These are phyloP conservation scores for Heliconius charithonia DNA, from an alignment of 2,888 invertebrate species.

Conservation along the genomic window DNA sequence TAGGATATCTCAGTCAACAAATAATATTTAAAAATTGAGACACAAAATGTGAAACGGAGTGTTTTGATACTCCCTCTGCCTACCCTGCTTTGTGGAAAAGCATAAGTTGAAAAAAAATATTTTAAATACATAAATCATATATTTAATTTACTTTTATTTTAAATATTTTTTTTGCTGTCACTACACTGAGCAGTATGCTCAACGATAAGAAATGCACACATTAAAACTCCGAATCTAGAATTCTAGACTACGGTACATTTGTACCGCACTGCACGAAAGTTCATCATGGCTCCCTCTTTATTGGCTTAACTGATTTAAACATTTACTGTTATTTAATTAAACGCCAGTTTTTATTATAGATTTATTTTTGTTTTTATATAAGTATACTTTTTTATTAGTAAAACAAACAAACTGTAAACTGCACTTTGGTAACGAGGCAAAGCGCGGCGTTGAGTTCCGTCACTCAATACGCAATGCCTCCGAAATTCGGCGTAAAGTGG, in stretches of 20 bases:
- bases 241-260: conserved; percentile 45
- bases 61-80: no score
- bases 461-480: no score
- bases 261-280: conserved; percentile 33
- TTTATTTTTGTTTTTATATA: background rate
- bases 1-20: no score
- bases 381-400: background rate
- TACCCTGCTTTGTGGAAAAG: no score
- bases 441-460: no score
- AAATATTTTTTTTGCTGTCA: conserved; percentile 51
- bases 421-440: no score
- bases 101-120: no score
- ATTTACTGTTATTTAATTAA: background rate
- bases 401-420: no score
- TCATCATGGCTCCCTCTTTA: conserved; percentile 29
- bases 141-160: background rate
- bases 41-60: no score
- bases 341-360: background rate
- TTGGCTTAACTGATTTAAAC: conserved; percentile 27
- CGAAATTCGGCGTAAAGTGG: no score
- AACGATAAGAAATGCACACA: conserved; percentile 76
- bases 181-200: conserved; percentile 62
- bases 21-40: background rate
- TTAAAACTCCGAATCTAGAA: conserved; percentile 65
- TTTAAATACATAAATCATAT: no score